Conservation (phyloP, 1,140 invertebrate genomes). For the Macrobrachium rosenbergii region DNA sequence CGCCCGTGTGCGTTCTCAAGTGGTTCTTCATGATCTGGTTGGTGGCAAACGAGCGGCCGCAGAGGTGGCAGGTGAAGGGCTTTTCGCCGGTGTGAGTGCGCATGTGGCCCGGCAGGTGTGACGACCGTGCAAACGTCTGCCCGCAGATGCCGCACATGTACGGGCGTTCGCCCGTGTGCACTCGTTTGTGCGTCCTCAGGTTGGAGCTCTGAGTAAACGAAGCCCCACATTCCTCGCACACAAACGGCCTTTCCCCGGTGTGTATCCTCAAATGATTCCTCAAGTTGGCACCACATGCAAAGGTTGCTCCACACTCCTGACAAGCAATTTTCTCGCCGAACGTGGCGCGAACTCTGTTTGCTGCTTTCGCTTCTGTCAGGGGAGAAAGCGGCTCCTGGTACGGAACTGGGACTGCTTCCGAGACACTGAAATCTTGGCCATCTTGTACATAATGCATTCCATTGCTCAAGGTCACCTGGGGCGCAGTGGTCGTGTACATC, state of each 20-base stretch:
- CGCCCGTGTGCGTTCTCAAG: conserved; percentile 70
- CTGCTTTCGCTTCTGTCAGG: not conserved
- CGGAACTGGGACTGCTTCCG: not conserved
- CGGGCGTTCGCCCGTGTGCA: conserved; percentile 79
- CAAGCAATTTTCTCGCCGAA: conserved; percentile 45
- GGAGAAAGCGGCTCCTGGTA: not conserved
- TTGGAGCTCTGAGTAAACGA: conserved; percentile 73
- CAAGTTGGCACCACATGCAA: conserved; percentile 60
- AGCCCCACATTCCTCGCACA: conserved; percentile 71
- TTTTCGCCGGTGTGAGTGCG: conserved; percentile 68
- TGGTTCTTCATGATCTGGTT: conserved; percentile 72
- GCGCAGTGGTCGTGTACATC: conserved; percentile 10
- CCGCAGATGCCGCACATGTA: conserved; percentile 76
- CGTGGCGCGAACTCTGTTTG: not conserved
- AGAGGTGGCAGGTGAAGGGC: conserved; percentile 67
- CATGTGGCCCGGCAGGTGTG: conserved; percentile 61
- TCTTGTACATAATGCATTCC: conserved; percentile 53
- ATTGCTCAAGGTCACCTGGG: not conserved
- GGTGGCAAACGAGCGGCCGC: conserved; percentile 69
- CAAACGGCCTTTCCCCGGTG: conserved; percentile 93
- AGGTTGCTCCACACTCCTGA: conserved; percentile 50
- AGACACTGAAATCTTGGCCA: not conserved
- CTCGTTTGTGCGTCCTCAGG: conserved; percentile 89
- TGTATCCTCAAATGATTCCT: conserved; percentile 85
- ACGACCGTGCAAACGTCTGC: conserved; percentile 66